A percentile compares a stretch with the other conserved stretches of the same genome.
phyloP scores from a whole-genome alignment of 2,888 invertebrate species.

The Drosophila paramelanica region DNA sequence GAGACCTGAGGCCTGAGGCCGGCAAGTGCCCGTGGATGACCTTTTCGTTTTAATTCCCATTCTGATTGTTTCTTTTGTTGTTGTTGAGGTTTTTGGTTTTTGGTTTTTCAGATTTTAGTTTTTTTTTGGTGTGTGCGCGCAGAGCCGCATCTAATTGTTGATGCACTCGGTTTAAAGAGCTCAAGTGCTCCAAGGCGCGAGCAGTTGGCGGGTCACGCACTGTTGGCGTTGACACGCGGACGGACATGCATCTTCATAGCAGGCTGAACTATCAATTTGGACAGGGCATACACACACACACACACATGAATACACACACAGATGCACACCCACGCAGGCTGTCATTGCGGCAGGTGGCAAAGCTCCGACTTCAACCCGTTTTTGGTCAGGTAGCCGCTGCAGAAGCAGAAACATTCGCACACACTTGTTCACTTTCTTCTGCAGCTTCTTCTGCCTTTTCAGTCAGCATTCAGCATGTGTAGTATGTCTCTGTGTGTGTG shows the following conservation, averaged over 20 bases:
- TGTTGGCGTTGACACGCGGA: conserved; percentile 62
- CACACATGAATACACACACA: conserved; percentile 14
- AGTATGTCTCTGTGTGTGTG: neutral
- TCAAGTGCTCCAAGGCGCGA: conserved; percentile 32
- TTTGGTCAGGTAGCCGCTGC: conserved; percentile 40
- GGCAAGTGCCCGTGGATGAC: conserved; percentile 74
- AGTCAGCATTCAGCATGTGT: conserved; percentile 15
- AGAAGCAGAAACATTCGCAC: conserved; percentile 64
- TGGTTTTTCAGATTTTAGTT: neutral
- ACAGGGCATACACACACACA: conserved; percentile 24
- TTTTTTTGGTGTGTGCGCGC: conserved; percentile 37
- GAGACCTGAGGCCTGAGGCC: conserved; percentile 42
- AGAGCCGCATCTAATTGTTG: conserved; percentile 70
- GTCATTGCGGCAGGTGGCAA: conserved; percentile 63
- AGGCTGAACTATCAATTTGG: conserved; percentile 64
- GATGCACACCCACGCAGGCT: conserved; percentile 51
- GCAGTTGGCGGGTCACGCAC: conserved; percentile 46
- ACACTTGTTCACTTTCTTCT: conserved; percentile 79
- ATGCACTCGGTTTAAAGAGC: conserved; percentile 56
- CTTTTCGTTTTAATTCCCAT: conserved; percentile 73
- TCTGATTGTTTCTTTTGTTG: conserved; percentile 49
- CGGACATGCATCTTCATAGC: conserved; percentile 57
- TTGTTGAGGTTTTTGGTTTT: conserved; percentile 19
- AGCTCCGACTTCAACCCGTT: conserved; percentile 60
- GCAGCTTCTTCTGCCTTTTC: conserved; percentile 31